Evolutionary conservation across 2,113 vertebrate species (phyloP), one percentile per base, ranked within the genome.

Genomic region (Asarcornis scutulata): DNA sequence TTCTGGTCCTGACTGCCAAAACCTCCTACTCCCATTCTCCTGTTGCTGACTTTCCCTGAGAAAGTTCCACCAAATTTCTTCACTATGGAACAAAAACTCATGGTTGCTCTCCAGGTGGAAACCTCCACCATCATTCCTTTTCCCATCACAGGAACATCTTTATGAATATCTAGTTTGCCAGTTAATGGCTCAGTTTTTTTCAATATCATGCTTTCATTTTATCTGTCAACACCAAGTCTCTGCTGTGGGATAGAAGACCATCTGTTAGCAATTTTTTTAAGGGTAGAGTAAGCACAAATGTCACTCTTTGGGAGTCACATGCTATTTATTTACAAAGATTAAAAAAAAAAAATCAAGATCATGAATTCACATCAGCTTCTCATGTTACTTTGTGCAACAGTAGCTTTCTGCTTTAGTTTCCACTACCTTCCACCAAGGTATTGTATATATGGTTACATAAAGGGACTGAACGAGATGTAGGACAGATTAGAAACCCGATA

Each of bases 321-420:
- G 74, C 71, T 93, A 46, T 89, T 96, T 96, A 91, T 96, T 96
- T 96, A 91, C 71, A 79, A 86, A 93, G 77, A 76, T 85, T 46
- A 17, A 44, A 44, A 90, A 94, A 92, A 86, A 92, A 86, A 95
- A 91, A 73, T 93, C 55, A 74, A 25, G 86, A 92, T 93, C 83
- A 89, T 87, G 90, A 92, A 95, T 95, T 95, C 87, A 83, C 93
- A 95, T 92, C 88, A 95, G 74, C 92, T 96, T 96, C 96, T 96
- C 26, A 0, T 42, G 66, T 95, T 95, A 76, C 95, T 89, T 79
- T 72, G 81, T 86, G 93, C 92, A 93, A 91, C 91, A 62, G 88
- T 82, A 93, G 73, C 86, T 96, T 94, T 94, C 83, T 85, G 77
- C 86, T 85, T 95, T 20, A 82, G 90, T 95, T 96, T 97, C 96